These are phyloP conservation scores for Nyctereutes procyonoides DNA, from an alignment of 2,113 vertebrate genomes.

Conservation along the genomic window DNA sequence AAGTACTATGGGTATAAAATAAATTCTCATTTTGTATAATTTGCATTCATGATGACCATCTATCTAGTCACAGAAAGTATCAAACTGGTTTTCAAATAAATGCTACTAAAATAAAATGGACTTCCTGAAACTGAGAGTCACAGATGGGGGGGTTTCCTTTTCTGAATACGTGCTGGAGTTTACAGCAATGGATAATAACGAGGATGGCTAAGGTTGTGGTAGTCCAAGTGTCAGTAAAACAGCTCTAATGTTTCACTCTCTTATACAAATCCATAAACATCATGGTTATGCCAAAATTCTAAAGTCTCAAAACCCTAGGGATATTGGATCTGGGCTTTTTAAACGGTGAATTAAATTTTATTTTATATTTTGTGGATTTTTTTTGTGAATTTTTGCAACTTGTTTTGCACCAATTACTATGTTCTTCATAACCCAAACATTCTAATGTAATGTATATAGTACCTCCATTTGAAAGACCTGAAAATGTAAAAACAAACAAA, in stretches of 20 bases:
- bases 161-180: slow-evolving; percentile 2
- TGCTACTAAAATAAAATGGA: slow-evolving; percentile 49
- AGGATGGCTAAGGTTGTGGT: not conserved
- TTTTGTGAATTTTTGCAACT: slow-evolving; percentile 19
- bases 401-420: not conserved
- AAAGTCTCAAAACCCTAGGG: not conserved
- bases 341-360: not conserved
- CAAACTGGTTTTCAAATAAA: slow-evolving; percentile 54
- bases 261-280: not conserved
- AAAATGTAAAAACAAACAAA: slow-evolving; percentile 32
- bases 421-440: not conserved
- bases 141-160: not conserved
- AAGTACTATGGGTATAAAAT: slow-evolving; percentile 49
- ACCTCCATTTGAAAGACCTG: not conserved
- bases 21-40: slow-evolving; percentile 36
- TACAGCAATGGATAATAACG: not conserved
- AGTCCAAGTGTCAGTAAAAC: slow-evolving; percentile 23
- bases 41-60: not conserved
- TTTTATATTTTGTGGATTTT: slow-evolving; percentile 44
- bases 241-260: not conserved
- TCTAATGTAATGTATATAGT: not conserved
- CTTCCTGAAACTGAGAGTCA: not conserved
- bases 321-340: not conserved
- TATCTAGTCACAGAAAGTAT: not conserved
- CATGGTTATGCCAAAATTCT: not conserved